Conservation (phyloP, 2,888 invertebrate species). For the Aricia artaxerxes region DNA sequence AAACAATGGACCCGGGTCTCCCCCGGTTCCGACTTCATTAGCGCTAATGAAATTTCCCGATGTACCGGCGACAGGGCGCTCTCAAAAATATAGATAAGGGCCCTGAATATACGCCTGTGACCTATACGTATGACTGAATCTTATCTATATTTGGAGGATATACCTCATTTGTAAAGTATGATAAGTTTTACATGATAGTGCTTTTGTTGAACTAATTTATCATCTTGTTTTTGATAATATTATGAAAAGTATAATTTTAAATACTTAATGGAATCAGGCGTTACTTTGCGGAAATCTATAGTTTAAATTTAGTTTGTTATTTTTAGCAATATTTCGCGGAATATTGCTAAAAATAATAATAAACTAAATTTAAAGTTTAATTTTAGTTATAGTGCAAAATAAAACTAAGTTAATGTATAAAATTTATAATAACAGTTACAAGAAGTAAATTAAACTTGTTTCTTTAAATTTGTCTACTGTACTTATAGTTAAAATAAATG, state of each 20-base stretch:
- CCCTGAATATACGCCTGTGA: slow-evolving; percentile 10
- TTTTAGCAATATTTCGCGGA: too few relatives aligned
- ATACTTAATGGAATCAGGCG: too few relatives aligned
- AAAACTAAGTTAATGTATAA: too few relatives aligned
- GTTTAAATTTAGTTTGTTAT: too few relatives aligned
- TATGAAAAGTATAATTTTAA: too few relatives aligned
- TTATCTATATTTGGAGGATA: neutral
- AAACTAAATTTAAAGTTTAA: too few relatives aligned
- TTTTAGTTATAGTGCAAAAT: too few relatives aligned
- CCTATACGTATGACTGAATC: neutral
- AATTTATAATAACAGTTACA: neutral
- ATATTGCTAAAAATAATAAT: too few relatives aligned
- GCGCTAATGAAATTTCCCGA: slow-evolving; percentile 29
- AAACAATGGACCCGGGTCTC: slow-evolving; percentile 26
- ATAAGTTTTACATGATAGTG: neutral
- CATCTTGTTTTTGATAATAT: too few relatives aligned
- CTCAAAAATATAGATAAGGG: slow-evolving; percentile 26
- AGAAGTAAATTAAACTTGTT: neutral
- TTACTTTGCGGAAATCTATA: too few relatives aligned
- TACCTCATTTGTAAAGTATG: neutral
- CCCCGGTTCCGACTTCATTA: slow-evolving; percentile 27
- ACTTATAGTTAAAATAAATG: neutral
- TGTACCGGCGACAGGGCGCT: slow-evolving; percentile 17
- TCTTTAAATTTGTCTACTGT: neutral
- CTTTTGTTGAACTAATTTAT: neutral